Conservation (phyloP, 2,113 vertebrate species). For the Muscicapa adusta region DNA sequence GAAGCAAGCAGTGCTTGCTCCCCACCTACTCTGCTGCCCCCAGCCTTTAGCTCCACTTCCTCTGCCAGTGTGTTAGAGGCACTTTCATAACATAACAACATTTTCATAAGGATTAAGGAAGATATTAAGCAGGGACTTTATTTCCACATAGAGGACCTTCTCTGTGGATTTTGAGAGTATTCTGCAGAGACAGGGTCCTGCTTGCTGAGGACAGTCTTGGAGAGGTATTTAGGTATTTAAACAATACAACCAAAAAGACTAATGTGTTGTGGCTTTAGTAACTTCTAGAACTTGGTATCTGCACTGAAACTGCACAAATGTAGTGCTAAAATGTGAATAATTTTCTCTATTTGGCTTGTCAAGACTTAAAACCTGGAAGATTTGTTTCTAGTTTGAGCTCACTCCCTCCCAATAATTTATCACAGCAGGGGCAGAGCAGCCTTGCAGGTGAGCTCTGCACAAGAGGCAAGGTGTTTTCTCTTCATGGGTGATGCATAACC, state of each 20-base stretch:
- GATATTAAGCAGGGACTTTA: not conserved
- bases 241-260: not conserved
- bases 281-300: not conserved
- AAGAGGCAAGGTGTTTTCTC: not conserved
- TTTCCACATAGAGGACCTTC: not conserved
- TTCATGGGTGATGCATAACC: not conserved
- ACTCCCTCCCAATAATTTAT: not conserved
- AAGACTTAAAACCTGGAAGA: not conserved
- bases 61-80: not conserved
- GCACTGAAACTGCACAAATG: not conserved
- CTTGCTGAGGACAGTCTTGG: not conserved
- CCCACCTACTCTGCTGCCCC: not conserved
- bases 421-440: not conserved
- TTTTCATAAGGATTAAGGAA: not conserved
- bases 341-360: not conserved
- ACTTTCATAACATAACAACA: not conserved
- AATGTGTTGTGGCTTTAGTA: not conserved
- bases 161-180: not conserved
- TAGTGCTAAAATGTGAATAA: not conserved
- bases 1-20: not conserved
- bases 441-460: not conserved
- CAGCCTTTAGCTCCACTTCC: not conserved
- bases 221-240: not conserved
- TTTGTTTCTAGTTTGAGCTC: not conserved
- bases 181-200: not conserved